A percentile compares a stretch with the other conserved stretches of the same genome.
Conservation (phyloP, 2,888 invertebrate genomes). For the Macropis europaea region DNA sequence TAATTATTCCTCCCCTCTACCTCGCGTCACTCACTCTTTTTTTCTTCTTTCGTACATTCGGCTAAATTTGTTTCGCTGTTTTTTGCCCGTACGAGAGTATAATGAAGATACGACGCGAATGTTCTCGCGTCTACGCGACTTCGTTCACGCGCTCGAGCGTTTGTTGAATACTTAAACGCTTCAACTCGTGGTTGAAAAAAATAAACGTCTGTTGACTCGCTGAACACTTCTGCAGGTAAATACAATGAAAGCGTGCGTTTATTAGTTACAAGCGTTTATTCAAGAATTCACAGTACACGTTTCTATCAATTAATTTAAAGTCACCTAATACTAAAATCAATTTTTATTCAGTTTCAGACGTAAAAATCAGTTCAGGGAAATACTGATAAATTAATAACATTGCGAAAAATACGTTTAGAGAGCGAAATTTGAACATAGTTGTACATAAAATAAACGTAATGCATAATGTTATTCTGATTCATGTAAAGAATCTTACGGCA, state of each 20-base stretch:
- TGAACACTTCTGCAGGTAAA: neutral
- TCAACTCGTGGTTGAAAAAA: too few species aligned
- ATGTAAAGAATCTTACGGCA: slow-evolving; percentile 5
- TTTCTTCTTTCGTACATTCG: slow-evolving; percentile 7
- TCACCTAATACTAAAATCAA: slow-evolving; percentile 39
- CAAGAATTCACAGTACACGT: slow-evolving; percentile 43
- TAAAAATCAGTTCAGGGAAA: slow-evolving; percentile 13
- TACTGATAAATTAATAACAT: slow-evolving; percentile 31
- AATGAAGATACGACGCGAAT: slow-evolving; percentile 2
- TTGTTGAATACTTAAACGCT: neutral
- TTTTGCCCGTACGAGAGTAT: slow-evolving; percentile 10
- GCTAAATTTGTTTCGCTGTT: slow-evolving; percentile 29
- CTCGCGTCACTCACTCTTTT: neutral
- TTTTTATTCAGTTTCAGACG: too few species aligned
- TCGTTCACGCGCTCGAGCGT: neutral
- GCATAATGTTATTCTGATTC: slow-evolving; percentile 2
- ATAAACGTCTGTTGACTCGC: too few species aligned
- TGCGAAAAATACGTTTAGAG: slow-evolving; percentile 16
- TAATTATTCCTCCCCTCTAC: slow-evolving; percentile 35
- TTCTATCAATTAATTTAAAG: slow-evolving; percentile 33
- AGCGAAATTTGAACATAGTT: slow-evolving; percentile 7
- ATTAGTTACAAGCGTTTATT: slow-evolving; percentile 54
- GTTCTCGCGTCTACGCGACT: neutral
- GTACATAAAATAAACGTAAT: slow-evolving; percentile 5
- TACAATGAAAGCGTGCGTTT: neutral